Conservation (phyloP, 2,888 invertebrate genomes). For the Molanna angustata region DNA sequence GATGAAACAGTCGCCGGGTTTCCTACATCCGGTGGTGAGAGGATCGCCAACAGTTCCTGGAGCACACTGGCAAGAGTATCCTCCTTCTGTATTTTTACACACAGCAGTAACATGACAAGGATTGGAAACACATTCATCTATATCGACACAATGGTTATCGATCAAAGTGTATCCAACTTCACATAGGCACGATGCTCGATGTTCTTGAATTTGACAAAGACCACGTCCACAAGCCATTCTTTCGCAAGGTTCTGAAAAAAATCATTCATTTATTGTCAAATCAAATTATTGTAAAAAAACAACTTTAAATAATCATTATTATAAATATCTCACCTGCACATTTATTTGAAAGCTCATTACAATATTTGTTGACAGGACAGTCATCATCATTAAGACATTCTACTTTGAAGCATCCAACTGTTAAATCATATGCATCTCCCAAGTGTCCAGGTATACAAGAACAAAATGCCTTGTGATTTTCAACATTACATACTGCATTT, state of each 20-base stretch:
- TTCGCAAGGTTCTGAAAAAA: conserved; percentile 72
- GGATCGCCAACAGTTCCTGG: conserved; percentile 80
- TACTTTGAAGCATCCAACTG: conserved; percentile 83
- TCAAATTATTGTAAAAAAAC: neutral
- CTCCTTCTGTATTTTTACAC: conserved; percentile 77
- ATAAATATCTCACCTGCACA: conserved; percentile 62
- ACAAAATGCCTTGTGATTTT: conserved; percentile 70
- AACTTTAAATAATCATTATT: neutral
- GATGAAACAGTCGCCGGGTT: conserved; percentile 78
- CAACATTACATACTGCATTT: conserved; percentile 72
- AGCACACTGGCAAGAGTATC: conserved; percentile 72
- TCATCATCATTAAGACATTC: conserved; percentile 79
- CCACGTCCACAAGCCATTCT: conserved; percentile 77
- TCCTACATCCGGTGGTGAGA: conserved; percentile 68
- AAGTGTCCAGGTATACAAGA: conserved; percentile 77
- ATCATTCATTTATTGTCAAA: conserved; percentile 12
- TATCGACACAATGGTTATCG: conserved; percentile 70
- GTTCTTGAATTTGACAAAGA: conserved; percentile 68
- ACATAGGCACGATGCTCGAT: conserved; percentile 72
- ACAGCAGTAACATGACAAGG: conserved; percentile 78
- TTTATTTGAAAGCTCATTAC: conserved; percentile 72
- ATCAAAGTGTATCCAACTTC: conserved; percentile 67
- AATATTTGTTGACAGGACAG: conserved; percentile 72
- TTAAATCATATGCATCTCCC: conserved; percentile 74
- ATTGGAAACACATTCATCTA: conserved; percentile 73